Base-by-base conservation (phyloP, 2,888 invertebrate genomes). In the Lottia scabra region DNA sequence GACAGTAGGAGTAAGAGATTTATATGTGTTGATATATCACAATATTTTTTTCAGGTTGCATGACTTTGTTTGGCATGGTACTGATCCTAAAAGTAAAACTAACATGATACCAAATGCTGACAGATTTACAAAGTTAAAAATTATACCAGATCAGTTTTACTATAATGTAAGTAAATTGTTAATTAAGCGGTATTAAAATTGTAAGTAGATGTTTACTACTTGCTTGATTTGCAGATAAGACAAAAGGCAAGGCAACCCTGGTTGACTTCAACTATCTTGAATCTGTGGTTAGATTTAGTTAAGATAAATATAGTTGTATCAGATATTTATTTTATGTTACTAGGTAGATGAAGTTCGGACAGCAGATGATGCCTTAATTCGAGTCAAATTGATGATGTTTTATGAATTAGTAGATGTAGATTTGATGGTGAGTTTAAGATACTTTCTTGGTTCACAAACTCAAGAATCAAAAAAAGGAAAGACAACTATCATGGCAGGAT, bases 131-230 rank as follows among this genome's bases (percentile, higher is more conserved):
- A 82, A 83, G 27, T 79, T 88, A 10, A 81, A 84, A 69, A 81
- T 87, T 62, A 86, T 87, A n/a, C 87, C 87, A 10, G 87, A 87
- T 69, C 87, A 87, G 82, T 87, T 88, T 75, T 87, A 87, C 72
- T 88, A 88, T 72, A 87, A 88, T 81, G 88, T 87, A 77, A n/a
- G n/a, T n/a, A n/a, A n/a, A n/a, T n/a, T n/a, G n/a, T n/a, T n/a
- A n/a, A n/a, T n/a, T n/a, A n/a, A n/a, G n/a, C n/a, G n/a, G n/a
- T n/a, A n/a, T n/a, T n/a, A n/a, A n/a, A n/a, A n/a, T n/a, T n/a
- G n/a, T n/a, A n/a, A 80, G 85, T 81, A 19, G 16, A 64, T n/a
- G 8, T 38, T 38, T 38, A 38, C 10, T 38, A 8, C 38, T 5
- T 38, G 10, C 38, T 8, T 4, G 10, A 38, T 38, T 5, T 38